Evolutionary conservation across 2,888 invertebrate genomes (phyloP), one percentile per base, ranked within the genome.

Genomic region (Epistrophe eligans): DNA sequence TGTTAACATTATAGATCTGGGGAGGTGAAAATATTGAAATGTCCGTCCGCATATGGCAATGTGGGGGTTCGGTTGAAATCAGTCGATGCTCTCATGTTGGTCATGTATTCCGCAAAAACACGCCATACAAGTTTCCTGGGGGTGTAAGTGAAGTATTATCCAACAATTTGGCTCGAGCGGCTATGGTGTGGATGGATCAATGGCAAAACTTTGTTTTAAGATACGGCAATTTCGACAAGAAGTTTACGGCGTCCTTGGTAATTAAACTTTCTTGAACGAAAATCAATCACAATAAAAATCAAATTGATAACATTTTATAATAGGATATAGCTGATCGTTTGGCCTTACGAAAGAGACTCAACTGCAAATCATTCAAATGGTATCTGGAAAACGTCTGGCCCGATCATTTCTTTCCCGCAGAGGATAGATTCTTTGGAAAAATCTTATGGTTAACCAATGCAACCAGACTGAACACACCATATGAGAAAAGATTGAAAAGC

Each of bases 21-120:
- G 99, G 99, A 6, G 99, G 98, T 0, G 99, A 99, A 93, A 99
- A 99, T 93, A 94, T 99, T 45, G 99, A 99, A 93, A 94, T 99
- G 92, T 99, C 99, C 0, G 99, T 99, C 93, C 95, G 99, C 89
- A 97, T 98, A 0, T 99, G 99, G 99, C 97, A 98, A 91, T 99
- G 99, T 90, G 98, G 98, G 0, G 98, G 98, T 0, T 94, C 95
- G 79, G 95, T 99, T 0, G 97, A 98, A 93, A 98, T 98, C 67
- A 97, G 96, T 0, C 97, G 98, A 0, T 99, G 98, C 91, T 98
- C 98, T 0, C 96, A 98, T 91, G 98, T 99, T 0, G 99, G 98
- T 0, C 99, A 99, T 92, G 95, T 99, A 32, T 99, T 99, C 91
- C 95, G 98, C 67, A 96, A 97, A 92, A 96, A 97, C 57, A 98